Base-by-base conservation (phyloP, 2,797 vertebrate species). In the Myotis myotis region DNA sequence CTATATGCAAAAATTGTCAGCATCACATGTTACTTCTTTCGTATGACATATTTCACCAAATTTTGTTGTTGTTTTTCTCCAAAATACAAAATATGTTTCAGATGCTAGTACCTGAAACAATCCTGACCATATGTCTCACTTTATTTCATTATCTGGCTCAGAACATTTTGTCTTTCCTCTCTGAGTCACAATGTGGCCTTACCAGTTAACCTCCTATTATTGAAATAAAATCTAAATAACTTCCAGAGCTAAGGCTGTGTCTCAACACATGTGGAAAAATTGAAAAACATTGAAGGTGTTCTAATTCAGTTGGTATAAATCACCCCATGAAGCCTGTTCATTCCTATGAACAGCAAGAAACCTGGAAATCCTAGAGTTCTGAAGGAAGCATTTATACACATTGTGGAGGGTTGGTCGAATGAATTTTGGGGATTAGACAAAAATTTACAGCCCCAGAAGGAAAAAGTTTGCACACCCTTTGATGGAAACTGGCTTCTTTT, bases 121-220 rank as follows among this genome's bases (percentile, higher is more conserved):
- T 20, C 20, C 28, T 44, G 33, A 23, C 84, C 87, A 89, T 33
- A 53, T 33, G 41, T 38, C 38, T 22, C 60, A 11, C 47, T 76
- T 36, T 55, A 87, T 82, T 93, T 89, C 78, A 70, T 95, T 89
- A 93, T 68, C 55, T 68, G 15, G 25, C 49, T 78, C 28, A 82
- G 93, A 96, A 96, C 84, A 95, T 91, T 96, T 91, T 82, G 87
- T 89, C 53, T 93, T 75, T 88, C 19, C 85, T 33, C 60, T 84
- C 55, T 85, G 53, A 91, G 30, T 93, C 84, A 91, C 68, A 72
- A 78, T 72, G 17, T 62, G 79, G 62, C 93, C 74, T 88, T 66
- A 88, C 23, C 62, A 78, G 28, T 96, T 96, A 91, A 89, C 90
- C 68, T 89, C 16, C 44, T 57, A 28, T 82, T 95, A 86, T 53